A percentile compares a stretch with the other conserved stretches of the same genome.
These are phyloP conservation scores for Crypturellus undulatus DNA, from an alignment of 2,113 vertebrate species.

Conservation along the genomic window DNA sequence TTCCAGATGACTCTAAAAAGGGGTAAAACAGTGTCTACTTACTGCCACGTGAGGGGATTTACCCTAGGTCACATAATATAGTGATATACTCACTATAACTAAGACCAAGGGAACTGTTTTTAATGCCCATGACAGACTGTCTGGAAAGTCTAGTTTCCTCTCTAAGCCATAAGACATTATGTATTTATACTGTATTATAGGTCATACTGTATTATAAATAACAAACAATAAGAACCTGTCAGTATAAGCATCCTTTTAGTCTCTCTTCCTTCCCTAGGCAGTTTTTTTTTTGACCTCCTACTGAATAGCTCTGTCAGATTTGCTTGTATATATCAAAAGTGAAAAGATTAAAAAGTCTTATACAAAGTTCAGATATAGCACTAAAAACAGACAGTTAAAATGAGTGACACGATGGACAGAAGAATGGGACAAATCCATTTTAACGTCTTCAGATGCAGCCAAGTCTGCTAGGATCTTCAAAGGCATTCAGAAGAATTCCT, in stretches of 20 bases:
- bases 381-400: background rate
- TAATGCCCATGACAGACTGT: too few relatives aligned
- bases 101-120: background rate
- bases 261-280: background rate
- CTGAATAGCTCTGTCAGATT: background rate
- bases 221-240: background rate
- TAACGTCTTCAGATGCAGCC: background rate
- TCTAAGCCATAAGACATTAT: background rate
- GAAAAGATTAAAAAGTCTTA: background rate
- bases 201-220: background rate
- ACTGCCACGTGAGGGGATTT: background rate
- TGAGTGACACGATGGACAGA: background rate
- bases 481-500: constrained; percentile 17
- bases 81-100: background rate
- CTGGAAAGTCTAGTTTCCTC: background rate
- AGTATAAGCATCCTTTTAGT: background rate
- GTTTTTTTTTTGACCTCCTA: background rate
- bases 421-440: constrained; percentile 39
- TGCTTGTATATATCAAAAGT: background rate
- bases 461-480: constrained; percentile 5
- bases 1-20: background rate
- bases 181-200: background rate
- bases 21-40: background rate
- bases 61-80: background rate
- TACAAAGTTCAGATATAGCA: background rate